Conservation (phyloP, 2,797 vertebrate genomes). For the Mareca penelope region DNA sequence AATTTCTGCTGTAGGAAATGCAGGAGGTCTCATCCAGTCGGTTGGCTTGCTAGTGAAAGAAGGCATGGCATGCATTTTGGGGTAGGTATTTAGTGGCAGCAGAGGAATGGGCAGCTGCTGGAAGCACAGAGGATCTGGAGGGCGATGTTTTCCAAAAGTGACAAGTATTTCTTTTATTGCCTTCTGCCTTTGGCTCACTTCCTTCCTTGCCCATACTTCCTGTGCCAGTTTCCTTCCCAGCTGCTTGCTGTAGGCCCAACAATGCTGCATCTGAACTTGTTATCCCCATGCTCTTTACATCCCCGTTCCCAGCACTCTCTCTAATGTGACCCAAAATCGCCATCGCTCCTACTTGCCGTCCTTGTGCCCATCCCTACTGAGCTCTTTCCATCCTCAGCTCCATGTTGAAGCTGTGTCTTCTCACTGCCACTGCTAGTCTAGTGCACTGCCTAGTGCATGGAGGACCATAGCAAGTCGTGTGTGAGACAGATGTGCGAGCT, state of each 20-base stretch:
- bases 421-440: not conserved
- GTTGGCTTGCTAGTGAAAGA: not conserved
- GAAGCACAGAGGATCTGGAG: not conserved
- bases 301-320: not conserved
- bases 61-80: not conserved
- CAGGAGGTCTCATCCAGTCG: not conserved
- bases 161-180: not conserved
- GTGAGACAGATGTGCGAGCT: not conserved
- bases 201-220: not conserved
- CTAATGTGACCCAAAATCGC: not conserved
- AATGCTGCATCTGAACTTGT: not conserved
- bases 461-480: not conserved
- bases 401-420: not conserved
- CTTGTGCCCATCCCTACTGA: rapidly evolving
- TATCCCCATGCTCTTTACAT: not conserved
- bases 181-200: not conserved
- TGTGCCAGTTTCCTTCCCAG: not conserved
- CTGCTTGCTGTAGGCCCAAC: not conserved
- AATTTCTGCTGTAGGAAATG: not conserved
- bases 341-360: not conserved
- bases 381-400: not conserved
- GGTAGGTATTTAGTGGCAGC: not conserved
- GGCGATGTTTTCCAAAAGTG: not conserved
- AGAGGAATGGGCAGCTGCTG: not conserved
- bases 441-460: not conserved